A percentile compares a stretch with the other conserved stretches of the same genome.
These are phyloP conservation scores for Leucania comma DNA, from an alignment of 2,888 invertebrate species.

Conservation along the genomic window DNA sequence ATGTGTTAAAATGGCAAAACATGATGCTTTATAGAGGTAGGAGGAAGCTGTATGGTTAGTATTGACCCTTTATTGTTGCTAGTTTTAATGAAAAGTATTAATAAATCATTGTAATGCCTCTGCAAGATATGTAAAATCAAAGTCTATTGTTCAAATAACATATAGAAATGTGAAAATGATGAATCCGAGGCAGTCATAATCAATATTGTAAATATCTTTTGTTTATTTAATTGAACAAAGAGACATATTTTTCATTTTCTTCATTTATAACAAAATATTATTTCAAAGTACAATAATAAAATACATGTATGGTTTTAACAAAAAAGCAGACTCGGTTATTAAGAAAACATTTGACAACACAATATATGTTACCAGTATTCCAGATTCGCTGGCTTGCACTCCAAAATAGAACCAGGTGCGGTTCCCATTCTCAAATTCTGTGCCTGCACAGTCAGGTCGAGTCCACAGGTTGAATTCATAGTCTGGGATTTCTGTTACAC, in stretches of 20 bases:
- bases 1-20: neutral
- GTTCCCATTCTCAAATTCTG: constrained; percentile 96
- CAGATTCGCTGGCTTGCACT: constrained; percentile 90
- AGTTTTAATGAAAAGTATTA: constrained; percentile 7
- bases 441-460: constrained; percentile 96
- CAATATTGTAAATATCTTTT: neutral
- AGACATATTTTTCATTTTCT: too few relatives aligned
- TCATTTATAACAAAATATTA: too few relatives aligned
- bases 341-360: neutral
- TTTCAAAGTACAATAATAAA: too few relatives aligned
- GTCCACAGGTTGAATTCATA: constrained; percentile 98
- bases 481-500: constrained; percentile 90
- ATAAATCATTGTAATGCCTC: neutral
- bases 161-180: neutral
- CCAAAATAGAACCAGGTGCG: constrained; percentile 98
- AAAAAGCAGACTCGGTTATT: too few relatives aligned
- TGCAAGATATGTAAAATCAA: neutral
- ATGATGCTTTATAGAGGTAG: neutral
- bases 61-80: neutral
- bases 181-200: too few relatives aligned
- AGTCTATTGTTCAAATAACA: constrained; percentile 8
- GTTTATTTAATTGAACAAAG: neutral
- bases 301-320: too few relatives aligned
- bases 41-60: neutral
- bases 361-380: constrained; percentile 88